Evolutionary conservation across 1,140 invertebrate genomes (phyloP).

Genomic region (Melanaphis sacchari): DNA sequence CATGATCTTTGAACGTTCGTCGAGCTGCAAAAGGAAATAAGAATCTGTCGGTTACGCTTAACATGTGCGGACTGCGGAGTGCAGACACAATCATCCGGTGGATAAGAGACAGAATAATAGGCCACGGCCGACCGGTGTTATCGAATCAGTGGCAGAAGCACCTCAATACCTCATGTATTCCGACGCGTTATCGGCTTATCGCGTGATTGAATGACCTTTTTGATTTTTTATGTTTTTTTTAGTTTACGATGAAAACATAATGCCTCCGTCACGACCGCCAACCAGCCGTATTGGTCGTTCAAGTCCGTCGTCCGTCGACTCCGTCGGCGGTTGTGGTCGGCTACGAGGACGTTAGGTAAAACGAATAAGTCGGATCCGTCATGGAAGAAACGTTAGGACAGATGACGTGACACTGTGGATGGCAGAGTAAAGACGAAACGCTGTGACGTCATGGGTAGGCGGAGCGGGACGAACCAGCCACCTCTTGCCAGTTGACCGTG

Average conservation of each 20-base stretch:
- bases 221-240: background rate
- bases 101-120: background rate
- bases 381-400: background rate
- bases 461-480: background rate
- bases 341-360: background rate
- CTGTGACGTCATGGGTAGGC: background rate
- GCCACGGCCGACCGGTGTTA: background rate
- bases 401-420: background rate
- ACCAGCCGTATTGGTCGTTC: background rate
- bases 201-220: constrained; percentile 40
- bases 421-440: background rate
- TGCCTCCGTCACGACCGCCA: no score
- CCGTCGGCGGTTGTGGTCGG: background rate
- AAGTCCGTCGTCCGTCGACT: background rate
- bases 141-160: background rate
- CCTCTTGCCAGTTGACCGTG: background rate
- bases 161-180: background rate
- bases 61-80: background rate
- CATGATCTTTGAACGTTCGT: background rate
- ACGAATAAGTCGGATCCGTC: background rate
- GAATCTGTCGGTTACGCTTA: background rate
- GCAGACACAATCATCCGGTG: no score
- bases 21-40: background rate
- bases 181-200: background rate
- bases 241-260: no score